These are phyloP conservation scores for Trachelus tabidus DNA, from an alignment of 2,888 invertebrate species.

Conservation along the genomic window DNA sequence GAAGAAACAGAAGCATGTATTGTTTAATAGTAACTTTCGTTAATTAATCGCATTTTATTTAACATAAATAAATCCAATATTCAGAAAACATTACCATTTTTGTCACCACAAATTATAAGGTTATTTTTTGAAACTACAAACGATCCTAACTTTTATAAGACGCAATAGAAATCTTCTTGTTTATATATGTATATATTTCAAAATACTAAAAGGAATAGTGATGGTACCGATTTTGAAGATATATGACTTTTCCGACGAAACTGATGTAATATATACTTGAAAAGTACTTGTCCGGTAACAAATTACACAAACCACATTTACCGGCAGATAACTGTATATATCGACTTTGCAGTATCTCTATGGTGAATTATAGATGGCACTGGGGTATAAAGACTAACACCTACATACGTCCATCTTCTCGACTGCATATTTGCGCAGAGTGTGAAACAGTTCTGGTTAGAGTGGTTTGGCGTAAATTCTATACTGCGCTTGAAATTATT, in stretches of 20 bases:
- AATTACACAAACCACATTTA: background rate
- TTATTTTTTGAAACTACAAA: background rate
- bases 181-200: background rate
- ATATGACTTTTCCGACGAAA: background rate
- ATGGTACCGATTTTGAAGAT: background rate
- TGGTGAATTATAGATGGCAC: background rate
- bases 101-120: background rate
- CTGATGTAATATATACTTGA: background rate
- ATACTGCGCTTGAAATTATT: background rate
- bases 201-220: background rate
- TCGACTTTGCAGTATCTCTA: background rate
- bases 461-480: background rate
- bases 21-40: background rate
- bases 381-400: background rate
- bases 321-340: background rate
- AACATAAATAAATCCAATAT: background rate
- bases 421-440: background rate
- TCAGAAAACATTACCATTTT: background rate
- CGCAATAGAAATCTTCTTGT: background rate
- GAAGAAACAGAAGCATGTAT: background rate
- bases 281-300: too few species aligned
- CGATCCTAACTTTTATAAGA: background rate
- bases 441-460: background rate
- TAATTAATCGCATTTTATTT: background rate
- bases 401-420: background rate